These are phyloP conservation scores for Sphaerophoria taeniata DNA, from an alignment of 2,888 invertebrate genomes.

Conservation along the genomic window DNA sequence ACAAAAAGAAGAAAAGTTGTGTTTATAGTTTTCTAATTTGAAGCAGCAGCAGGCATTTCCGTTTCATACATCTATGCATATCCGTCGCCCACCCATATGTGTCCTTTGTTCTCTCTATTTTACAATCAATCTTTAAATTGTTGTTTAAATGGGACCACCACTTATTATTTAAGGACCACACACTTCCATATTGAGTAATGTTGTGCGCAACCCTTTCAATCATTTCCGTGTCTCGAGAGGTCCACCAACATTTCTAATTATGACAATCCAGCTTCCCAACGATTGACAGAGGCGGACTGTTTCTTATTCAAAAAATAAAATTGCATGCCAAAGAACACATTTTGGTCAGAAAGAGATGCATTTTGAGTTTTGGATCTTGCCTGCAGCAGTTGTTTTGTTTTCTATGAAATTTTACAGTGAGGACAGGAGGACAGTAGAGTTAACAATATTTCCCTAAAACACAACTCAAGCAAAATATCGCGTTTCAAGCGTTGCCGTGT, in stretches of 20 bases:
- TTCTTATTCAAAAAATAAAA: constrained; percentile 1
- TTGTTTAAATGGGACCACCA: constrained; percentile 57
- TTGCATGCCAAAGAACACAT: constrained; percentile 70
- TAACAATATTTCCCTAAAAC: constrained; percentile 49
- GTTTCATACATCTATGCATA: constrained; percentile 75
- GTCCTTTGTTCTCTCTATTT: constrained; percentile 76
- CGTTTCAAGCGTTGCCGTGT: constrained; percentile 62
- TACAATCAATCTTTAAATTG: constrained; percentile 10
- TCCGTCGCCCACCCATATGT: constrained; percentile 76
- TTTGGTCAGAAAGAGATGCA: constrained; percentile 73
- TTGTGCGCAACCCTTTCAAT: constrained; percentile 65
- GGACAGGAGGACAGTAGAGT: background rate
- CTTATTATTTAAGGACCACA: constrained; percentile 68
- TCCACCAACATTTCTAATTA: constrained; percentile 44
- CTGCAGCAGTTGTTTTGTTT: constrained; percentile 69
- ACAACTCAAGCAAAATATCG: constrained; percentile 61
- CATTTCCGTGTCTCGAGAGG: constrained; percentile 17
- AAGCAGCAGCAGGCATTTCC: constrained; percentile 74
- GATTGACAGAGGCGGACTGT: constrained; percentile 70
- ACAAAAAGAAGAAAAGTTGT: constrained; percentile 61
- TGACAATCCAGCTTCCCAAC: constrained; percentile 68
- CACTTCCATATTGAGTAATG: constrained; percentile 50
- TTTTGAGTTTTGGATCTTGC: constrained; percentile 67
- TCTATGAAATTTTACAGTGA: constrained; percentile 24
- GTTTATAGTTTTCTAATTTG: background rate